Percentiles rank a stretch among this genome's conserved stretches.
phyloP scores from a whole-genome alignment of 2,888 invertebrate species.

The Agrochola lychnidis region DNA sequence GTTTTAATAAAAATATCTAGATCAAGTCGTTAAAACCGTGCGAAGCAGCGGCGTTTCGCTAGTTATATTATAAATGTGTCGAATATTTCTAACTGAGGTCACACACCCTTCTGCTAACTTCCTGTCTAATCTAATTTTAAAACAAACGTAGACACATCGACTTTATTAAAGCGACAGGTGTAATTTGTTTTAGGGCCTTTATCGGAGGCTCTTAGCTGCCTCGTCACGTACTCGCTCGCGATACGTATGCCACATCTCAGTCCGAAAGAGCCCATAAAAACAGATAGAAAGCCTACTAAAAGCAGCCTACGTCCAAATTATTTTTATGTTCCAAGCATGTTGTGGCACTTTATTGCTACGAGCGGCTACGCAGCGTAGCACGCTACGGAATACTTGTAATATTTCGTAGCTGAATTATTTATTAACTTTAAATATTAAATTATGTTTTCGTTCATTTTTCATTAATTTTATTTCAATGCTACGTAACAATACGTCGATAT shows the following conservation, averaged over 20 bases:
- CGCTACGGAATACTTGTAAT: constrained; percentile 30
- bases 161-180: constrained; percentile 44
- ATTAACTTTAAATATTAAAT: background rate
- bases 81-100: background rate
- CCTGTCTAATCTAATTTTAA: constrained; percentile 8
- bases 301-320: constrained; percentile 61
- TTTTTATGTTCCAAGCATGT: constrained; percentile 58
- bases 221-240: constrained; percentile 57
- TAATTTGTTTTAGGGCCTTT: constrained; percentile 56
- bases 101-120: background rate
- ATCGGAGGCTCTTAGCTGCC: constrained; percentile 47
- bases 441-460: background rate
- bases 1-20: too few species aligned
- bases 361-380: constrained; percentile 45
- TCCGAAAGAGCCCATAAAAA: constrained; percentile 63
- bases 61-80: background rate
- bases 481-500: background rate
- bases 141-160: constrained; percentile 40
- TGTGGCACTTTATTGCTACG: constrained; percentile 64
- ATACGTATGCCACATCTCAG: constrained; percentile 61
- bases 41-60: too few species aligned
- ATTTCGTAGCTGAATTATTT: constrained; percentile 23
- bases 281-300: constrained; percentile 63
- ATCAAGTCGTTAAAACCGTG: too few species aligned
- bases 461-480: background rate